Conservation (phyloP, 2,113 vertebrate species). For the Pterocles orientalis region DNA sequence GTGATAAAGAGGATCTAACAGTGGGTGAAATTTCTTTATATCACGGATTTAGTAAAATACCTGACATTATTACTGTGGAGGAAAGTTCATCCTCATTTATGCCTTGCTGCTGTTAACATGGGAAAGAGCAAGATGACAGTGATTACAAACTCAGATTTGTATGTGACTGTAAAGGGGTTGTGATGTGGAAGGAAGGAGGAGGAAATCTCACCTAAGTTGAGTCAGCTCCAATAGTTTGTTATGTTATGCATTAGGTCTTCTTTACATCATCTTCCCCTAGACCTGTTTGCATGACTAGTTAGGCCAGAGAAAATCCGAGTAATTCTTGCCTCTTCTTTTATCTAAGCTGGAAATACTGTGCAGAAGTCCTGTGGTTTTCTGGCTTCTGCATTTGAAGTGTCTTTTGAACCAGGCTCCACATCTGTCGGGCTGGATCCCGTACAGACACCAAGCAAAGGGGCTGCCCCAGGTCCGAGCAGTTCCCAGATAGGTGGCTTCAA, state of each 20-base stretch:
- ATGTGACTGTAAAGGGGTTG: not conserved
- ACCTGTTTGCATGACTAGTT: not conserved
- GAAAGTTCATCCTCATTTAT: constrained; percentile 18
- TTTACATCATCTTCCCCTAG: not conserved
- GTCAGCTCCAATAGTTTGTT: not conserved
- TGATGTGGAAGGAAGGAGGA: not conserved
- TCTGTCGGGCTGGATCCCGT: not conserved
- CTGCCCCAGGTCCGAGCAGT: not conserved
- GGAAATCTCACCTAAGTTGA: not conserved
- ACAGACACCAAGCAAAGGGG: not conserved
- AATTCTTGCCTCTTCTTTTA: not conserved
- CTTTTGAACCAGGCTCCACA: not conserved
- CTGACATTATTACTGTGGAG: not conserved
- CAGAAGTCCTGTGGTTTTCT: not conserved
- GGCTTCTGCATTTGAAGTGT: not conserved
- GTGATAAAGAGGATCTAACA: not conserved
- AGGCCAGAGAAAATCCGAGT: not conserved
- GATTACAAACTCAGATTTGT: constrained; percentile 7
- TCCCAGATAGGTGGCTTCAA: not conserved
- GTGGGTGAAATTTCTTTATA: not conserved
- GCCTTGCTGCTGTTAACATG: not conserved
- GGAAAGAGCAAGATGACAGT: constrained; percentile 25
- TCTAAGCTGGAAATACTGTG: not conserved
- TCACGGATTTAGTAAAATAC: not conserved
- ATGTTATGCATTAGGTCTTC: not conserved